Conservation (phyloP, 2,797 vertebrate species). For the Diceros bicornis region DNA sequence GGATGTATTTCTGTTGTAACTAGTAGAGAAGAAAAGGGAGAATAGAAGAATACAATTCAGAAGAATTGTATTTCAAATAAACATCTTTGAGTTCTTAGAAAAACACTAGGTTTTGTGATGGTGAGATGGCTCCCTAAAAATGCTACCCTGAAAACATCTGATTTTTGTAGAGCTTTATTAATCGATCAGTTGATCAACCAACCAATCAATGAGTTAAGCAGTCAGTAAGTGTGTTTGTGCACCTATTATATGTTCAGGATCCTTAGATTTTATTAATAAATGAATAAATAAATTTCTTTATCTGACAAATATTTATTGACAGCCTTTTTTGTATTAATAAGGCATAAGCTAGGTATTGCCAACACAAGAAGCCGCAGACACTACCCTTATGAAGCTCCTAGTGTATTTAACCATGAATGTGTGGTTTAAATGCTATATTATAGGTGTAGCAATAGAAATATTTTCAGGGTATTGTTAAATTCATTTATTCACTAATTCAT, state of each 20-base stretch:
- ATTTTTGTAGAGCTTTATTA: background rate
- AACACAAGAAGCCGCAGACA: background rate
- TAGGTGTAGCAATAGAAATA: background rate
- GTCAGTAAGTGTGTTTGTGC: background rate
- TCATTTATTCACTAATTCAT: background rate
- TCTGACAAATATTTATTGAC: background rate
- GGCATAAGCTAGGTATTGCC: background rate
- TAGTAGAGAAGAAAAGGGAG: background rate
- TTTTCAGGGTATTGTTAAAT: background rate
- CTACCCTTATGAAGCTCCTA: background rate
- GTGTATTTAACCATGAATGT: background rate
- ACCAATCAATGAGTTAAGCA: background rate
- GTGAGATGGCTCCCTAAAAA: background rate
- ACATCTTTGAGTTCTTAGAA: slow-evolving; percentile 8
- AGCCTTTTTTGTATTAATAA: slow-evolving; percentile 15
- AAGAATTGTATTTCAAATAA: background rate
- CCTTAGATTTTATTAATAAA: background rate
- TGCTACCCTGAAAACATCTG: background rate
- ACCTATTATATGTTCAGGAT: background rate
- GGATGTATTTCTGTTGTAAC: background rate
- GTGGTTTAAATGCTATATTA: background rate
- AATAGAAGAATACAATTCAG: background rate
- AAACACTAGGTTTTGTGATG: background rate
- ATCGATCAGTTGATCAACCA: background rate
- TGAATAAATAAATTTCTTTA: background rate